phyloP scores from a whole-genome alignment of 2,797 vertebrate genomes.

The Lagorchestes hirsutus region DNA sequence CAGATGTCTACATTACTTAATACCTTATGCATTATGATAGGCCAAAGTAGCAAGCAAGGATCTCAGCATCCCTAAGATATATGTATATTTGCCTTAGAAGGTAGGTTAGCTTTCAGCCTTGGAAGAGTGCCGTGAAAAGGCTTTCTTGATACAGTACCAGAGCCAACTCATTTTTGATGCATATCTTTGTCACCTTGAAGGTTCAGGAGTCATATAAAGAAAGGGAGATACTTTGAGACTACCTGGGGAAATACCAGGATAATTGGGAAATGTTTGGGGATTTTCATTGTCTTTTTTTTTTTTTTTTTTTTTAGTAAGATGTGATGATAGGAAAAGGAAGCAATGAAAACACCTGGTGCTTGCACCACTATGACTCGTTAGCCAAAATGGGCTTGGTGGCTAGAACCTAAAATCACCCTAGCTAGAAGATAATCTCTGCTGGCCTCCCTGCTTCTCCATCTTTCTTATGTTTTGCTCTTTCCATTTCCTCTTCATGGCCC shows the following conservation, averaged over 20 bases:
- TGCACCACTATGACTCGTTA: not conserved
- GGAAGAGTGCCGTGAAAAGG: not conserved
- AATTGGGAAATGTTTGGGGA: not conserved
- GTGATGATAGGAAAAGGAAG: not conserved
- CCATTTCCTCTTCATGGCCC: constrained; percentile 36
- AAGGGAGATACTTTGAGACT: not conserved
- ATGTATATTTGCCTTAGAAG: not conserved
- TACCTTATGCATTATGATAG: not conserved
- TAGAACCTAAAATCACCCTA: not conserved
- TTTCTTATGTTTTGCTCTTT: constrained; percentile 15
- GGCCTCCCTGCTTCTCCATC: not conserved
- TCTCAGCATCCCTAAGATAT: not conserved
- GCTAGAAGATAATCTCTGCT: not conserved
- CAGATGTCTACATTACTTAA: not conserved
- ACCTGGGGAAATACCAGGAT: not conserved
- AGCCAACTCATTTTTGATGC: not conserved
- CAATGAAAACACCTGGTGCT: not conserved
- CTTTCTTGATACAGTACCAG: not conserved
- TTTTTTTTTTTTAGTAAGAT: not conserved
- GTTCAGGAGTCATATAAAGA: not conserved
- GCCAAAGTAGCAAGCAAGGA: not conserved
- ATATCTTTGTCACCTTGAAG: not conserved
- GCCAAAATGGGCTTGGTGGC: not conserved
- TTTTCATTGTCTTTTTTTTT: not conserved
- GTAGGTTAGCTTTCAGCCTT: not conserved